Conservation (phyloP, 2,113 vertebrate species). For the Dicaeum eximium region DNA sequence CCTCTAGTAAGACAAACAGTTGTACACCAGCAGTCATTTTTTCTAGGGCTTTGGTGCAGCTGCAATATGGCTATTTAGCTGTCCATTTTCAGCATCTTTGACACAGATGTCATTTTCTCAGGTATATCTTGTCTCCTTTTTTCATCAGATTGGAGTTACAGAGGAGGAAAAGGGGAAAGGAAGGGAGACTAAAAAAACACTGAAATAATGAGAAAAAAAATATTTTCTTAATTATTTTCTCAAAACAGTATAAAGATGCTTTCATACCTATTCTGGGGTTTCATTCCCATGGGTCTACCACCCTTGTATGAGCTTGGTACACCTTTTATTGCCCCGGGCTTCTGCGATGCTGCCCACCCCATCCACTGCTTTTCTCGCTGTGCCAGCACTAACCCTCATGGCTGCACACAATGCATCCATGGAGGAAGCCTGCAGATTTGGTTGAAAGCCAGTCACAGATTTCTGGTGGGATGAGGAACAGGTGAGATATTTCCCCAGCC, state of each 20-base stretch:
- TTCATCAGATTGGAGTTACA: background rate
- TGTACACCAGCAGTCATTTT: background rate
- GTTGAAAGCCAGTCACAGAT: background rate
- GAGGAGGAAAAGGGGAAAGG: background rate
- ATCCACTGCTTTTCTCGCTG: background rate
- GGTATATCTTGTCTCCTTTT: background rate
- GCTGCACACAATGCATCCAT: rapidly evolving
- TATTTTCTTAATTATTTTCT: background rate
- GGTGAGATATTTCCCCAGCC: background rate
- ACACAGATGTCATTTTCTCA: background rate
- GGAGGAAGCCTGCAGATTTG: background rate
- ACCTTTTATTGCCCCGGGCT: background rate
- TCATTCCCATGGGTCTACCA: background rate
- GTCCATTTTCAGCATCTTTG: background rate
- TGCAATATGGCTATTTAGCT: background rate
- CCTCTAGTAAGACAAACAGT: background rate
- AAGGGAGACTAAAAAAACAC: background rate
- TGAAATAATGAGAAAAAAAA: background rate
- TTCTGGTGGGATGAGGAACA: background rate
- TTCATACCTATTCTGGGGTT: background rate
- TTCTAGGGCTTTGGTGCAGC: background rate
- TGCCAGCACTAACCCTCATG: background rate
- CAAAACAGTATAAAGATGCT: background rate
- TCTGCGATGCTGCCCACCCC: background rate
- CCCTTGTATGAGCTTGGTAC: background rate